Conservation (phyloP, 2,797 vertebrate genomes). For the Hypotaenidia philippensis region DNA sequence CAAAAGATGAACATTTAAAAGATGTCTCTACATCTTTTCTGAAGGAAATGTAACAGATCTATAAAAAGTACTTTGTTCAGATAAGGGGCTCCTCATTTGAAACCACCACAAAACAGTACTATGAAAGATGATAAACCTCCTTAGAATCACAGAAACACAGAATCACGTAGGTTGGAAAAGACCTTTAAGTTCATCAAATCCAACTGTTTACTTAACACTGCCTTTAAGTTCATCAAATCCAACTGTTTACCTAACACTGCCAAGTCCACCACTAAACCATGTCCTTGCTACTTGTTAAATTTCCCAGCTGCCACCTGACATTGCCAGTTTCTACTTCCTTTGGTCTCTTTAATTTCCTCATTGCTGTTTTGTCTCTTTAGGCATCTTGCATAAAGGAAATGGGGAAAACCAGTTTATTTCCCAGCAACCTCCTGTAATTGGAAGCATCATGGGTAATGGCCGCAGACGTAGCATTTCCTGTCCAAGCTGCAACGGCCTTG, state of each 20-base stretch:
- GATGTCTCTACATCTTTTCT: not conserved
- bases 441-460: constrained; percentile 97
- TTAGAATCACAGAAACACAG: no score
- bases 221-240: no score
- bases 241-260: no score
- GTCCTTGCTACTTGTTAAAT: not conserved
- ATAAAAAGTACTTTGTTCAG: not conserved
- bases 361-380: constrained; percentile 72
- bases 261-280: no score
- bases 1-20: not conserved
- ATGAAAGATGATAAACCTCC: not conserved
- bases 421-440: constrained; percentile 96
- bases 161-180: no score
- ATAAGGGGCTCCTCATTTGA: not conserved
- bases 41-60: not conserved
- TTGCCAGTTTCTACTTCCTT: not conserved
- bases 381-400: constrained; percentile 97
- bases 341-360: not conserved
- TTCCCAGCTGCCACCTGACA: not conserved
- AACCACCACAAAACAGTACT: not conserved
- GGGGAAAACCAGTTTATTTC: constrained; percentile 98
- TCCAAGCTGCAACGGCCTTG: constrained; percentile 97
- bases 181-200: no score
- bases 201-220: no score
- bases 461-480: constrained; percentile 96